These are phyloP conservation scores for Coptotermes formosanus DNA, from an alignment of 1,140 invertebrate genomes.

Conservation along the genomic window DNA sequence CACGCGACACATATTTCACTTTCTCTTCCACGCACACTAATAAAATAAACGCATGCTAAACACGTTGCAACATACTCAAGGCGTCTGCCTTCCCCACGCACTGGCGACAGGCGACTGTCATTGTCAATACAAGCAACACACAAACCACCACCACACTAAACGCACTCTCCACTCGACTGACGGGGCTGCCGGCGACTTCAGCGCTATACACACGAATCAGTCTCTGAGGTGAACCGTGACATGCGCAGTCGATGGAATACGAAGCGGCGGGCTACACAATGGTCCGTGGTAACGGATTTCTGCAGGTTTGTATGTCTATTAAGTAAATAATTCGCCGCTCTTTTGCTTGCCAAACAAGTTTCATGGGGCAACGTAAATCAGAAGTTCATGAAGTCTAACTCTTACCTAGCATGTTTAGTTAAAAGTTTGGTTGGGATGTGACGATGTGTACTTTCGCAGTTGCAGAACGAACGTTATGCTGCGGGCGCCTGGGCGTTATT, in stretches of 20 bases:
- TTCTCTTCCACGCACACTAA: background rate
- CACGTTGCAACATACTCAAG: background rate
- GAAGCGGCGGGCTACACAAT: background rate
- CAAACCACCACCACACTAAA: background rate
- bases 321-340: too few species aligned
- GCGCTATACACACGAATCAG: background rate
- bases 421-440: too few species aligned
- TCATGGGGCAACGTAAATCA: too few species aligned
- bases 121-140: background rate
- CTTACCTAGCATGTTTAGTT: too few species aligned
- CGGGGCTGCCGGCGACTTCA: background rate
- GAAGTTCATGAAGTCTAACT: too few species aligned
- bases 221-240: background rate
- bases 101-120: background rate
- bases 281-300: too few species aligned
- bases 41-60: background rate
- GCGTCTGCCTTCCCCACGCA: background rate
- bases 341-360: too few species aligned
- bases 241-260: background rate
- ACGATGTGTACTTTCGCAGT: too few species aligned
- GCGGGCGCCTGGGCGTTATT: too few species aligned
- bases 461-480: too few species aligned
- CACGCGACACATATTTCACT: conserved; percentile 4
- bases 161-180: background rate
- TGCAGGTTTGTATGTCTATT: too few species aligned